Evolutionary conservation across 1,140 invertebrate species (phyloP).

Genomic region (Cotesia glomerata): DNA sequence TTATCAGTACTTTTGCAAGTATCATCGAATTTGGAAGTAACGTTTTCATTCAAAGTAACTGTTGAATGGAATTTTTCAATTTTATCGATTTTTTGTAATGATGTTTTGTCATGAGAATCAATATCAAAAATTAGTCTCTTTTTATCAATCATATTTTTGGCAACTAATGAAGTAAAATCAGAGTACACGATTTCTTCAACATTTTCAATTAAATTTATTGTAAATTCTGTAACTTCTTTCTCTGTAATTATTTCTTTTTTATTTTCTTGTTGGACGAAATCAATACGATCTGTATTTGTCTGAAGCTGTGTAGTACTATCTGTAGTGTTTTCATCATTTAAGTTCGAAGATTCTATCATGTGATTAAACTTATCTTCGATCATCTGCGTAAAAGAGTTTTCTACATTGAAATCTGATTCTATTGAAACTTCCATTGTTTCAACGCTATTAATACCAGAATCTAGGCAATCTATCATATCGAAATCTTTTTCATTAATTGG

Average conservation of each 20-base stretch:
- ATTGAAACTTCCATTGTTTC: constrained; percentile 57
- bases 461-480: constrained; percentile 51
- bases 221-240: constrained; percentile 1
- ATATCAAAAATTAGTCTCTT: constrained; percentile 48
- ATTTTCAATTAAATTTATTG: constrained; percentile 3
- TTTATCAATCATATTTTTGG: constrained; percentile 42
- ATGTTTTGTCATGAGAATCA: constrained; percentile 28
- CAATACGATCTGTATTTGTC: background rate
- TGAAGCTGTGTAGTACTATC: background rate
- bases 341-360: constrained; percentile 41
- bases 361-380: constrained; percentile 59
- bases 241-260: background rate
- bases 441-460: constrained; percentile 61
- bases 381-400: constrained; percentile 57
- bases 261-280: background rate
- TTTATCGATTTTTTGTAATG: constrained; percentile 33
- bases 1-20: background rate
- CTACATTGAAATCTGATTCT: constrained; percentile 51
- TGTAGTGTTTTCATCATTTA: constrained; percentile 42
- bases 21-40: constrained; percentile 21
- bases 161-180: constrained; percentile 6
- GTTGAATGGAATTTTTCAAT: constrained; percentile 46
- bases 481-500: constrained; percentile 19
- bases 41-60: constrained; percentile 38
- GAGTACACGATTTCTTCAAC: background rate